Evolutionary conservation across 2,797 vertebrate species (phyloP), one percentile per base, ranked within the genome.

Genomic region (Phrynocephalus guinanensis): DNA sequence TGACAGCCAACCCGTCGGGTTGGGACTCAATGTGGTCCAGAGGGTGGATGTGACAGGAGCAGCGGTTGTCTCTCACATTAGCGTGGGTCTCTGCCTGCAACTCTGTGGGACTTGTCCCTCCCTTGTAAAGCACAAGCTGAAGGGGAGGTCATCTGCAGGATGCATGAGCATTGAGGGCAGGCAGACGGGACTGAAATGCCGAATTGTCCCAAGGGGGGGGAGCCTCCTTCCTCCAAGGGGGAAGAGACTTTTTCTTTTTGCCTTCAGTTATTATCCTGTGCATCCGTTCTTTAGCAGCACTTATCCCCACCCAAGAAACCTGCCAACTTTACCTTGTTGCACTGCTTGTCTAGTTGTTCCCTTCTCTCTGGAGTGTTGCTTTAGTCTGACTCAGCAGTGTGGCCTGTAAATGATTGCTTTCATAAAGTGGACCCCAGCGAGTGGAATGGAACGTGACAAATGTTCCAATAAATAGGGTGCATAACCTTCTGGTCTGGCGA

Each of bases 331-430:
- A 44, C 84, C 16, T 6, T 73, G 66, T 82, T 75, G 16, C 72
- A 71, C 28, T 89, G 84, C 52, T 78, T 63, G 26, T 80, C n/a
- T 50, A 9, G 9, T 28, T 87, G 28, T 0, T 28, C 73, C 81
- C 75, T 26, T 16, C 18, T 0, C 0, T 0, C 89, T 72, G 87
- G 90, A 84, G 79, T 78, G 63, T 67, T 0, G 2, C 0, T 81
- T 93, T 83, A 0, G 0, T 60, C 66, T 0, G 2, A 87, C 91
- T 86, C 85, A 84, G 68, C 87, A 75, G 0, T 0, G 52, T 79
- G 78, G 0, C 72, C 86, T 89, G 89, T 95, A 95, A 95, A 93
- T 80, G 87, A 94, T 92, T 82, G 92, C 92, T 95, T 94, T 95
- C 93, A 95, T 96, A 93, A 95, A 91, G 75, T 63, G 81, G 89